A percentile compares a stretch with the other conserved stretches of the same genome.
Conservation (phyloP, 2,113 vertebrate genomes). For the Pagrus major region DNA sequence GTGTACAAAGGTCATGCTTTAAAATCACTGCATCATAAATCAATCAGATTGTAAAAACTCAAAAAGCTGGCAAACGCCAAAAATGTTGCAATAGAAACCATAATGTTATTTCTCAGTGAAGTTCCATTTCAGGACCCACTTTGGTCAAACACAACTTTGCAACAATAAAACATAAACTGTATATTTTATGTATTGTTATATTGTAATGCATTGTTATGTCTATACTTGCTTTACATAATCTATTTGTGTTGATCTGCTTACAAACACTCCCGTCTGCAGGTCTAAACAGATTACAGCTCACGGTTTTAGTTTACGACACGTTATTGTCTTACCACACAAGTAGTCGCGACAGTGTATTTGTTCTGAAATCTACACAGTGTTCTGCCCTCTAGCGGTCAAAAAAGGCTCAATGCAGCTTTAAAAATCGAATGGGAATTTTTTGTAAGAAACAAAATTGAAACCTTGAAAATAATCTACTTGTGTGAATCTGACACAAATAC, state of each 20-base stretch:
- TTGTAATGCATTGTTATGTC: conserved; percentile 35
- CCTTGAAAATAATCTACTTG: not conserved
- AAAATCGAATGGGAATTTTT: not conserved
- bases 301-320: conserved; percentile 14
- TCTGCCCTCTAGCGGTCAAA: not conserved
- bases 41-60: not conserved
- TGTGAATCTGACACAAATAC: conserved; percentile 1
- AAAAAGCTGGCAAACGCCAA: not conserved
- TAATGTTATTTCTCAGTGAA: conserved; percentile 9
- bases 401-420: conserved; percentile 8
- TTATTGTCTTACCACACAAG: conserved; percentile 15
- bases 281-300: conserved; percentile 3
- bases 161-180: conserved; percentile 20
- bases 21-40: conserved; percentile 46
- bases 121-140: conserved; percentile 4
- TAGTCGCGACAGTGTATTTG: not conserved
- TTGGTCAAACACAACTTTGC: conserved; percentile 2
- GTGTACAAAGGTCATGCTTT: conserved; percentile 11
- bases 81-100: not conserved
- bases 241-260: not conserved
- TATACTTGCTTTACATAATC: conserved; percentile 17
- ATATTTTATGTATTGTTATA: too few species aligned
- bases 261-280: conserved; percentile 3
- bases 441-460: conserved; percentile 1
- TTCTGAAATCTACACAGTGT: not conserved